These are phyloP conservation scores for Athene noctua DNA, from an alignment of 2,113 vertebrate species.

Conservation along the genomic window DNA sequence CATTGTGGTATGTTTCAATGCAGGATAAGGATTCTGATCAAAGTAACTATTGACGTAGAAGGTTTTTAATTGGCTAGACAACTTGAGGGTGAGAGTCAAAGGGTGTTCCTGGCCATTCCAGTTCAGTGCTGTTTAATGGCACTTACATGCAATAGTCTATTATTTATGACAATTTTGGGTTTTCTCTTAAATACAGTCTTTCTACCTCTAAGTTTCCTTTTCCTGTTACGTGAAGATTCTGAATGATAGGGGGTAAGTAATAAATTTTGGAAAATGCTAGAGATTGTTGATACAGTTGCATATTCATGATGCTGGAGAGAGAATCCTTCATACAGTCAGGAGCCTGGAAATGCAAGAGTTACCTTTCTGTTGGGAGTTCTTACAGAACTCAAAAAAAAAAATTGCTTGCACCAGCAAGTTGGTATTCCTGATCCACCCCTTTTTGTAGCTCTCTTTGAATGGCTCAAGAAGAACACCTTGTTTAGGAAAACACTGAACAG, in stretches of 20 bases:
- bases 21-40: not conserved
- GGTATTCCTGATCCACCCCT: not conserved
- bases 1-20: not conserved
- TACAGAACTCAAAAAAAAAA: rapidly evolving
- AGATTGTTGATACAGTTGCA: not conserved
- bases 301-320: not conserved
- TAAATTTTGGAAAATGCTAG: not conserved
- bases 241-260: not conserved
- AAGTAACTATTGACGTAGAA: not conserved
- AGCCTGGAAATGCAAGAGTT: not conserved
- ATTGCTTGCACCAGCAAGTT: rapidly evolving
- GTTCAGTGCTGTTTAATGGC: too few relatives aligned
- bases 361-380: not conserved
- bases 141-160: rapidly evolving
- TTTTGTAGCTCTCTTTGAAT: not conserved
- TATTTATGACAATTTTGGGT: rapidly evolving
- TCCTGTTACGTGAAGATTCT: not conserved
- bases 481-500: not conserved
- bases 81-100: not conserved
- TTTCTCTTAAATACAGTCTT: not conserved
- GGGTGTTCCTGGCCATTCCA: not conserved
- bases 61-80: not conserved
- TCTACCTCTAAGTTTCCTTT: not conserved
- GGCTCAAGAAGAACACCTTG: not conserved
- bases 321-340: not conserved